Evolutionary conservation across 2,797 vertebrate genomes (phyloP), one percentile per base, ranked within the genome.

Genomic region (Halcyon leucocephala): DNA sequence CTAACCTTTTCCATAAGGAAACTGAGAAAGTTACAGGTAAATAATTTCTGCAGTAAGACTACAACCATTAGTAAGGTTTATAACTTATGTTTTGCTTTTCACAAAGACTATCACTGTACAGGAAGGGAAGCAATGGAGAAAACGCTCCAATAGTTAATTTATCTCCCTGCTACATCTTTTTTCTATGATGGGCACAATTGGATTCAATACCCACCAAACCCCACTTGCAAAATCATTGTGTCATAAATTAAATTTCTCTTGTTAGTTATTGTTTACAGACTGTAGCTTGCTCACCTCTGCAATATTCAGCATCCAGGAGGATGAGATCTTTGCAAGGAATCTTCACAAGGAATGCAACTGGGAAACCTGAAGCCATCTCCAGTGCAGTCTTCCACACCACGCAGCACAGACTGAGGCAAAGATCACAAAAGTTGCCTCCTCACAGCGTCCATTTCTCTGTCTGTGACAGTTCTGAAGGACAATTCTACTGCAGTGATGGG

Each of bases 261-360:
- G 5, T 16, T 58, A 46, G 9, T 13, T 79, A 26, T 20, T 42
- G 33, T 82, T 87, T 70, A 58, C 41, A 46, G 79, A n/a, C 18
- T 3, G 0, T 28, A 11, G 8, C 52, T 57, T 79, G 15, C 60
- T 86, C 72, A 52, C 10, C 66, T 74, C 29, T 49, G 31, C 48
- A 41, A n/a, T 29, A 64, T 49, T 55, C 41, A 65, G 41, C n/a
- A 61, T 5, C 42, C 1, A 0, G 15, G 26, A 35, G 1, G 3
- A 39, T 7, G 28, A 39, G 25, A 80, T 37, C 57, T 88, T 51
- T 46, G 29, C 37, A 31, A 39, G 37, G 37, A 37, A 37, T 37
- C 37, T 37, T 41, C 18, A 28, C 25, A 44, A 42, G 37, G 14
- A 78, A n/a, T 25, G 29, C 25, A 55, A 54, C 28, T 26, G 14